Evolutionary conservation across 2,888 invertebrate genomes (phyloP), one percentile per base, ranked within the genome.

Genomic region (Micoletzkya japonica): DNA sequence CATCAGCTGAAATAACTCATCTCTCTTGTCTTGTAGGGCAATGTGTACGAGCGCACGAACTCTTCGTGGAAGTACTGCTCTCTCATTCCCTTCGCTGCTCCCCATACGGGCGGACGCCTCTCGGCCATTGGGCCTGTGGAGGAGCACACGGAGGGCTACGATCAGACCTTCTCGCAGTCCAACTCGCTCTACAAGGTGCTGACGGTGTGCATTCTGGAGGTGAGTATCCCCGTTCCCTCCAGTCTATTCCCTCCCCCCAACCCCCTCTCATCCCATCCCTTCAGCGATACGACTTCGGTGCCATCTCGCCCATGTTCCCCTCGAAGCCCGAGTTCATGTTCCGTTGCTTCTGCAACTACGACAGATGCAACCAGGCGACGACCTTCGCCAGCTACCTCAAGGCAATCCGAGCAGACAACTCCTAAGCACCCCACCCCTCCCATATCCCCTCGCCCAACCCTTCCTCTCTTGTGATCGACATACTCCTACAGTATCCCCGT

Each of bases 291-390:
- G 77, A 78, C 70, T 74, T 76, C 72, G 73, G 76, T 36, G 61
- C 30, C 44, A 64, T 67, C 49, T 44, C 28, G 37, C 66, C 36
- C 54, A 74, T 71, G 52, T 74, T 71, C 73, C 72, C 66, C n/a
- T 59, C 71, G 37, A 63, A 39, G 34, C 73, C 73, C 30, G 80
- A 80, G 63, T 77, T 75, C 73, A 52, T 78, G 61, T 76, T 81
- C 73, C 77, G 82, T 1, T 82, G 82, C 69, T 73, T 81, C 50
- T 82, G 82, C 76, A 80, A 80, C 64, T 75, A 76, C 66, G 80
- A 81, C 72, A 68, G 59, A 28, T 79, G 79, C 73, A 79, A 79
- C 50, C 2, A 63, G 30, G 69, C 72, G n/a, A 69, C 69, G 39
- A 69, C 71, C 26, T 73, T 73, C 70, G 54, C 70, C 49, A 30